These are phyloP conservation scores for Halichoeres trimaculatus DNA, from an alignment of 2,113 vertebrate genomes.

Conservation along the genomic window DNA sequence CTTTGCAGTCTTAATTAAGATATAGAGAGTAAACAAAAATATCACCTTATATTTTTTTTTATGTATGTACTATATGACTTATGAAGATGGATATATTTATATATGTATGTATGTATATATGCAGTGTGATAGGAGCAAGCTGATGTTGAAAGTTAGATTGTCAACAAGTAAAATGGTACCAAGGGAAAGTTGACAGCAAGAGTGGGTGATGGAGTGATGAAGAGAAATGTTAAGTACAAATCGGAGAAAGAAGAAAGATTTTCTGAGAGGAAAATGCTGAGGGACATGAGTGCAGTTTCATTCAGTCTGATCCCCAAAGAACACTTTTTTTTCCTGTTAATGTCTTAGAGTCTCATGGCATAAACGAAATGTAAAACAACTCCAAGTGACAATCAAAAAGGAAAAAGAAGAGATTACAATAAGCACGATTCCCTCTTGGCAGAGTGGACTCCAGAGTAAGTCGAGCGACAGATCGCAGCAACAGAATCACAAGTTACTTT, in stretches of 20 bases:
- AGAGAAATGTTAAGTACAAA: slow-evolving; percentile 44
- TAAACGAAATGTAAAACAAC: background rate
- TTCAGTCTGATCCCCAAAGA: slow-evolving; percentile 38
- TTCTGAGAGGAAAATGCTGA: slow-evolving; percentile 41
- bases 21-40: background rate
- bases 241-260: slow-evolving; percentile 52
- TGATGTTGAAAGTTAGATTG: slow-evolving; percentile 41
- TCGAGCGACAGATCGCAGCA: too few species aligned
- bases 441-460: too few species aligned
- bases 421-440: too few species aligned
- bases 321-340: slow-evolving; percentile 10
- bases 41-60: background rate
- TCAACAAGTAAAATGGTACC: slow-evolving; percentile 44
- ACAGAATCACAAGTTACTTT: too few species aligned
- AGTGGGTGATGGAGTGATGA: slow-evolving; percentile 36
- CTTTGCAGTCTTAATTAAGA: background rate
- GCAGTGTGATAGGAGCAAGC: slow-evolving; percentile 55
- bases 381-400: background rate
- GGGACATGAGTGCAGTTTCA: slow-evolving; percentile 46
- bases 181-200: slow-evolving; percentile 26
- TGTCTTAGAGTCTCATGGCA: slow-evolving; percentile 8
- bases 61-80: slow-evolving; percentile 17
- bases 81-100: slow-evolving; percentile 63
- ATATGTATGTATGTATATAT: slow-evolving; percentile 20
- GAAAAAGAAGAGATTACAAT: too few species aligned